These are phyloP conservation scores for Acrocyrtus sp. DNA, from an alignment of 2,888 invertebrate species.

Conservation along the genomic window DNA sequence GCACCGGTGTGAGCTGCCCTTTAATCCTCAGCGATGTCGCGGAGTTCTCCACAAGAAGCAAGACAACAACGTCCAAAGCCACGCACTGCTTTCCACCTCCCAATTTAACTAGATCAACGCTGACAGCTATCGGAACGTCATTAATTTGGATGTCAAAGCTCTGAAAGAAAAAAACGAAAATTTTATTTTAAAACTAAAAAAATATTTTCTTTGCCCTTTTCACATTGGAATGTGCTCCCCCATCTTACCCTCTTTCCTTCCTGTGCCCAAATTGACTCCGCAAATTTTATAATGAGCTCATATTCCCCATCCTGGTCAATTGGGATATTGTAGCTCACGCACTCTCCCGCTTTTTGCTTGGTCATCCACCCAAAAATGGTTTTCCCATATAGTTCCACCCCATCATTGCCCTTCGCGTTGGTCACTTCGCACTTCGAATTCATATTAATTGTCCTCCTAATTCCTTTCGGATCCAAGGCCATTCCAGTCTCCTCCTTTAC, in stretches of 20 bases:
- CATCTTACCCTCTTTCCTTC: too few species aligned
- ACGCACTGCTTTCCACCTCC: not conserved
- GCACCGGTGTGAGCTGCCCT: not conserved
- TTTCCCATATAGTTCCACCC: not conserved
- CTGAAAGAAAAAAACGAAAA: not conserved
- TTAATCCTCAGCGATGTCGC: not conserved
- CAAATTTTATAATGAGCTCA: not conserved
- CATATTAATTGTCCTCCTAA: not conserved
- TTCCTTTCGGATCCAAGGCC: not conserved
- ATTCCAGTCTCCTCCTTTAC: not conserved
- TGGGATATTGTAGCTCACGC: not conserved
- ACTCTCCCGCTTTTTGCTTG: not conserved
- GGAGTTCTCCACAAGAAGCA: not conserved
- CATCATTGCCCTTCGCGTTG: not conserved
- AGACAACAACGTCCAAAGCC: not conserved
- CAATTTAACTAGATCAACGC: not conserved
- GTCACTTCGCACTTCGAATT: not conserved
- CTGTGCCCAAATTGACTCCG: too few species aligned
- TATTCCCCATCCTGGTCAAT: not conserved
- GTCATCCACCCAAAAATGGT: not conserved
- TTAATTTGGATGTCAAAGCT: not conserved
- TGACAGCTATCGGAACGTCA: not conserved
- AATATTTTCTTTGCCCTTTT: too few species aligned
- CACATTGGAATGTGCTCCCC: too few species aligned
- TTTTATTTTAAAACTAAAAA: too few species aligned